These are phyloP conservation scores for Drosophila paranaensis DNA, from an alignment of 2,888 invertebrate genomes.

Conservation along the genomic window DNA sequence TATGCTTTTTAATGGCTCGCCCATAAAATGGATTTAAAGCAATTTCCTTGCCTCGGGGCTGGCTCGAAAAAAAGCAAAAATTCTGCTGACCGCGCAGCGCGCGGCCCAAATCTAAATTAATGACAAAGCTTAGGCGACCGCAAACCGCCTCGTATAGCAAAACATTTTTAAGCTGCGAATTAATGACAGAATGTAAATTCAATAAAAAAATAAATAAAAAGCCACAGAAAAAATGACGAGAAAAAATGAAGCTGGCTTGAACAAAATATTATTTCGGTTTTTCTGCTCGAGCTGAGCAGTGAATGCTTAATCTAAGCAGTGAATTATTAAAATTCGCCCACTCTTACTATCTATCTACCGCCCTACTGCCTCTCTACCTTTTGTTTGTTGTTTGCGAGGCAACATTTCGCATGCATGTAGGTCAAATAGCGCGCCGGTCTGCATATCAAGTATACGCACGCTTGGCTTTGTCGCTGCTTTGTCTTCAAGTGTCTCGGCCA, in stretches of 20 bases:
- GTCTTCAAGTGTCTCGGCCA: conserved; percentile 29
- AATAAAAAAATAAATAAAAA: conserved; percentile 43
- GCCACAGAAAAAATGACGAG: background rate
- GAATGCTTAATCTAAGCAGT: conserved; percentile 46
- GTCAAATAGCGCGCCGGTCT: conserved; percentile 68
- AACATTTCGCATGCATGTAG: conserved; percentile 62
- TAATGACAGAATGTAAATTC: conserved; percentile 68
- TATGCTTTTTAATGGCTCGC: conserved; percentile 61
- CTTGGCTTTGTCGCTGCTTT: conserved; percentile 55
- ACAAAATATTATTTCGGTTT: conserved; percentile 17
- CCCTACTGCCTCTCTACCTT: conserved; percentile 3
- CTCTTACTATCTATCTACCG: conserved; percentile 13
- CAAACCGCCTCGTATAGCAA: conserved; percentile 46
- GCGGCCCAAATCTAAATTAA: conserved; percentile 64
- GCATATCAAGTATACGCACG: conserved; percentile 71
- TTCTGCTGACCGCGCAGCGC: conserved; percentile 63
- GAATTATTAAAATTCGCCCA: conserved; percentile 68
- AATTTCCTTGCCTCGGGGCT: conserved; percentile 59
- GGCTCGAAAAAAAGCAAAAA: conserved; percentile 1
- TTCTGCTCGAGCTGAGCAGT: conserved; percentile 19
- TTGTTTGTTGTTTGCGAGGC: conserved; percentile 4
- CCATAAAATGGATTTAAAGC: conserved; percentile 78
- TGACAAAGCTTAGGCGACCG: conserved; percentile 60
- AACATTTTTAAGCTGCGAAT: conserved; percentile 65
- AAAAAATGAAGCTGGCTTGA: conserved; percentile 7